A percentile compares a stretch with the other conserved stretches of the same genome.
Evolutionary conservation across 2,888 invertebrate species (phyloP).

Genomic region (Laspeyria flexula): DNA sequence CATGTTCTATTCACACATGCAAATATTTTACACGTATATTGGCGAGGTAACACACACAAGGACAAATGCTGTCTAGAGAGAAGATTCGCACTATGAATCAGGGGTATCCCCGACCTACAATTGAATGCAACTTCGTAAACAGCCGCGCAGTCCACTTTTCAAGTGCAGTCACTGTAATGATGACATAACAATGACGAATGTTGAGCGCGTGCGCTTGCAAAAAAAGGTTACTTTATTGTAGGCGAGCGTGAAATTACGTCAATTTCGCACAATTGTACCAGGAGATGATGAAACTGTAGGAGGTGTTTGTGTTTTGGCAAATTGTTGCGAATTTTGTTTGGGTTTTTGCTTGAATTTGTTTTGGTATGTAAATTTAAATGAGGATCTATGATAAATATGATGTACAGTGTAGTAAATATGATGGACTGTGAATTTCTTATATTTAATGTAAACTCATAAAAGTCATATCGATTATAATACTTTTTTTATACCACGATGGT

Average conservation of each 20-base stretch:
- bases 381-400: too few species aligned
- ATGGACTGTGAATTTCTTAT: too few species aligned
- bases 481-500: too few species aligned
- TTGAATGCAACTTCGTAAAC: slow-evolving; percentile 64
- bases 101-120: slow-evolving; percentile 80
- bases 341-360: not conserved
- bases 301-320: slow-evolving; percentile 61
- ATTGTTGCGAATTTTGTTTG: slow-evolving; percentile 15
- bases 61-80: slow-evolving; percentile 57
- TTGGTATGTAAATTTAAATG: too few species aligned
- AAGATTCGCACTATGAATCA: slow-evolving; percentile 71
- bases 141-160: slow-evolving; percentile 68
- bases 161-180: slow-evolving; percentile 75
- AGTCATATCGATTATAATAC: too few species aligned
- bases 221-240: slow-evolving; percentile 63
- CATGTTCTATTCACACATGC: slow-evolving; percentile 22
- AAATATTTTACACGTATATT: slow-evolving; percentile 24
- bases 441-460: too few species aligned
- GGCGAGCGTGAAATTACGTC: slow-evolving; percentile 76
- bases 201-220: slow-evolving; percentile 71
- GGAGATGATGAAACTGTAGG: slow-evolving; percentile 60
- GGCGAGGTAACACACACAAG: slow-evolving; percentile 34
- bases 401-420: too few species aligned
- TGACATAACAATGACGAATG: slow-evolving; percentile 74
- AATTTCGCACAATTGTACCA: slow-evolving; percentile 84